Percentiles rank a stretch among this genome's conserved stretches.
phyloP scores from a whole-genome alignment of 1,140 invertebrate genomes.

The Sarcophaga bullata region DNA sequence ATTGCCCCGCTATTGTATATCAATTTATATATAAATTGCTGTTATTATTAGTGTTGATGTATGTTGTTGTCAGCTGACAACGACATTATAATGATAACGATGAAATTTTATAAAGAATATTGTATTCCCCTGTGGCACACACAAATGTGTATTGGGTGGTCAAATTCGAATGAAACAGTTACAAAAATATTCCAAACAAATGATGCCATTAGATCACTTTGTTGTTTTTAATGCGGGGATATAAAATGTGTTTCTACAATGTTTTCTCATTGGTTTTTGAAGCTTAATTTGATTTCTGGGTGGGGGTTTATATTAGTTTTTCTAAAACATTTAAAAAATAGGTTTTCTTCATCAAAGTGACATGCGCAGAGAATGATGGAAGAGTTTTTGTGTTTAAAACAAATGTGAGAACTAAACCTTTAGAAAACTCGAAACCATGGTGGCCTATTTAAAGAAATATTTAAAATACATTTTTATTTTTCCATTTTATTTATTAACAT shows the following conservation, averaged over 20 bases:
- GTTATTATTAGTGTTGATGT: slow-evolving; percentile 27
- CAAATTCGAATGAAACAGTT: not conserved
- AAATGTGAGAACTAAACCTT: too few relatives aligned
- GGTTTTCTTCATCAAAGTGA: too few relatives aligned
- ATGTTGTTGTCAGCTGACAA: slow-evolving; percentile 27
- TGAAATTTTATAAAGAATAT: not conserved
- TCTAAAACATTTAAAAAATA: too few relatives aligned
- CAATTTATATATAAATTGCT: not conserved
- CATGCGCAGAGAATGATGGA: too few relatives aligned
- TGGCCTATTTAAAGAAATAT: too few relatives aligned
- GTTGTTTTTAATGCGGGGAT: not conserved
- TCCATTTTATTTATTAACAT: too few relatives aligned
- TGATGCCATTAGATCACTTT: not conserved
- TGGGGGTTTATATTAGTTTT: too few relatives aligned
- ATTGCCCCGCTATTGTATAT: not conserved
- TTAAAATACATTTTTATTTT: too few relatives aligned
- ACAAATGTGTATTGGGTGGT: not conserved
- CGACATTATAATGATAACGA: slow-evolving; percentile 37
- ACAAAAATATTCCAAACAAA: not conserved
- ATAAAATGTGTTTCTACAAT: not conserved
- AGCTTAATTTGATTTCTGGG: not conserved
- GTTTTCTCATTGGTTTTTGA: not conserved
- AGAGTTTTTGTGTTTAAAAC: too few relatives aligned
- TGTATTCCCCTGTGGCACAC: not conserved
- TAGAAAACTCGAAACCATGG: too few relatives aligned